These are phyloP conservation scores for Diaperis boleti DNA, from an alignment of 2,888 invertebrate species.

Conservation along the genomic window DNA sequence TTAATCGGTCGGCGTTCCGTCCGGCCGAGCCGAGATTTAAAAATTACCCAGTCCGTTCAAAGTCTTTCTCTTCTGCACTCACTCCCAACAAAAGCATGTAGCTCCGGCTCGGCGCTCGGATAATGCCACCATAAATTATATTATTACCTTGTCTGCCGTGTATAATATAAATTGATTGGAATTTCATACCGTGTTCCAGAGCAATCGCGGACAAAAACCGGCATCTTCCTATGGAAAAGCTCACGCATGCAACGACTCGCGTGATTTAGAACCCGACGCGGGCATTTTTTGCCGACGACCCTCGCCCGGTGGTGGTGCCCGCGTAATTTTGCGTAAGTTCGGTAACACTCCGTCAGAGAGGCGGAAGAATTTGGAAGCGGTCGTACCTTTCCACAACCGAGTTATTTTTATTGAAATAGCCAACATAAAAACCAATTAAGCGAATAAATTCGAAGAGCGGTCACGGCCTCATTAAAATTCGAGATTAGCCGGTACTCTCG, in stretches of 20 bases:
- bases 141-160: conserved; percentile 67
- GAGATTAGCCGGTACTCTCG: conserved; percentile 13
- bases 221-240: conserved; percentile 60
- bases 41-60: conserved; percentile 54
- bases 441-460: conserved; percentile 28
- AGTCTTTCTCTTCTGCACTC: conserved; percentile 44
- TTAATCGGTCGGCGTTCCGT: conserved; percentile 49
- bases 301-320: too few relatives aligned
- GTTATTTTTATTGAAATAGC: conserved; percentile 18
- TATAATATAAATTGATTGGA: conserved; percentile 67
- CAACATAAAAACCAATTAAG: conserved; percentile 19
- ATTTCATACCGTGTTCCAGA: conserved; percentile 66
- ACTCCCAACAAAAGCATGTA: conserved; percentile 60
- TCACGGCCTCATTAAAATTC: conserved; percentile 23
- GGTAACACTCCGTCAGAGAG: too few relatives aligned
- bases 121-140: conserved; percentile 67
- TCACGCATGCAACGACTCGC: conserved; percentile 53
- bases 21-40: conserved; percentile 51
- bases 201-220: conserved; percentile 63
- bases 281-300: too few relatives aligned
- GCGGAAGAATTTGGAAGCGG: too few relatives aligned
- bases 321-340: too few relatives aligned
- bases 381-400: too few relatives aligned
- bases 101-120: conserved; percentile 53
- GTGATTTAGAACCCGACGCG: conserved; percentile 9